These are phyloP conservation scores for roundworm (Caenorhabditis elegans) DNA, from an alignment of 1,140 invertebrate genomes.

Conservation along the genomic window DNA sequence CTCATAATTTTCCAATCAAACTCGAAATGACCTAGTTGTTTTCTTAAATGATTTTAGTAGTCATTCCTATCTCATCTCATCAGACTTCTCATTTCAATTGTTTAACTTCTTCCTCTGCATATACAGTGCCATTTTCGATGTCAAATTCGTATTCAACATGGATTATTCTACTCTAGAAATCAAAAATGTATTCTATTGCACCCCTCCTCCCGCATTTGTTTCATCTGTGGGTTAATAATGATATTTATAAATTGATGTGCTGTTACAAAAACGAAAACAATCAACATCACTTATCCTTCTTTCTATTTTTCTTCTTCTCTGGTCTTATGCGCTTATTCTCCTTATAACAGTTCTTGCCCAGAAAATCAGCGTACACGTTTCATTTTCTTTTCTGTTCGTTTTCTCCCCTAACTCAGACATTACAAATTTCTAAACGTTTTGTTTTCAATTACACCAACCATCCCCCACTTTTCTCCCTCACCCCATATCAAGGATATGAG, in stretches of 20 bases:
- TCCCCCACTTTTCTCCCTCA: too few species aligned
- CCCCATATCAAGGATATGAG: too few species aligned
- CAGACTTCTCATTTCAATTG: too few species aligned
- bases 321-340: background rate
- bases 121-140: background rate
- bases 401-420: background rate
- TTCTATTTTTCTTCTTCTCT: background rate
- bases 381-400: background rate
- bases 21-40: background rate
- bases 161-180: too few species aligned
- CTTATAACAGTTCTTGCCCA: background rate
- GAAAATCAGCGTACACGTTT: conserved; percentile 7
- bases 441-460: too few species aligned
- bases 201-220: background rate
- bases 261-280: background rate
- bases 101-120: too few species aligned
- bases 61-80: background rate
- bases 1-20: background rate
- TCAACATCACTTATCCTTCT: background rate
- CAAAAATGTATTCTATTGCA: too few species aligned
- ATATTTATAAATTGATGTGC: background rate
- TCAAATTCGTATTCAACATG: too few species aligned
- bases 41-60: background rate
- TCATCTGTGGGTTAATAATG: background rate
- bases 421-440: too few species aligned